Evolutionary conservation across 2,888 invertebrate genomes (phyloP), one percentile per base, ranked within the genome.

Genomic region (Geotrupes spiniger): DNA sequence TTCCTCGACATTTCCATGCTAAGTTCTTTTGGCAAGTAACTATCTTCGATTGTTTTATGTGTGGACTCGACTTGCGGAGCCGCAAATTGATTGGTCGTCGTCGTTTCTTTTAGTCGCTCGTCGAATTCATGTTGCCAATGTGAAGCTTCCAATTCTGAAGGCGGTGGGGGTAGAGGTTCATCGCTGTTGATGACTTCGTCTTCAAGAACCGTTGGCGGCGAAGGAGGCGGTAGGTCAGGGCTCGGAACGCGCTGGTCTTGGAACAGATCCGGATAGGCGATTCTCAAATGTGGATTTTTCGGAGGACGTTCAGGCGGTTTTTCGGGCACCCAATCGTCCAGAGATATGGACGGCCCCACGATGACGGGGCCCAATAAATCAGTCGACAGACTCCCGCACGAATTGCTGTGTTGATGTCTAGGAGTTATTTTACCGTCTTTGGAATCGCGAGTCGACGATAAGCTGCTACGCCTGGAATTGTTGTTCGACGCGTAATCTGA

Each of bases 291-390:
- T 2, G 87, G 85, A 70, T 87, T 87, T 70, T 89, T 89, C 3
- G 89, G 89, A 8, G 89, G 89, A 55, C 87, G 73, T 58, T 86
- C 87, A 2, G 88, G 88, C 9, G 88, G 88, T 57, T 85, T 75
- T 57, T 86, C 85, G 1, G 87, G 85, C 1, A 84, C 82, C 80
- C 83, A 84, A 58, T 83, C 83, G 56, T 83, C 83, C 9, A 83
- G 73, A 1, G 80, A 80, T 63, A 83, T 82, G 1, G 81, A 75
- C 1, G 81, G 79, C 0, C 82, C 82, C 33, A 82, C 74, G 43
- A 83, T 83, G 28, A 82, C 77, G 0, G 82, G 82, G 1, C 82
- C 82, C 9, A 82, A 61, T 15, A 81, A 62, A 60, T 80, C 81
- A 3, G 78, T 74, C 0, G 80, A 77, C 5, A 81, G 63, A 51